These are phyloP conservation scores for Mobula birostris DNA, from an alignment of 2,113 vertebrate species.

Conservation along the genomic window DNA sequence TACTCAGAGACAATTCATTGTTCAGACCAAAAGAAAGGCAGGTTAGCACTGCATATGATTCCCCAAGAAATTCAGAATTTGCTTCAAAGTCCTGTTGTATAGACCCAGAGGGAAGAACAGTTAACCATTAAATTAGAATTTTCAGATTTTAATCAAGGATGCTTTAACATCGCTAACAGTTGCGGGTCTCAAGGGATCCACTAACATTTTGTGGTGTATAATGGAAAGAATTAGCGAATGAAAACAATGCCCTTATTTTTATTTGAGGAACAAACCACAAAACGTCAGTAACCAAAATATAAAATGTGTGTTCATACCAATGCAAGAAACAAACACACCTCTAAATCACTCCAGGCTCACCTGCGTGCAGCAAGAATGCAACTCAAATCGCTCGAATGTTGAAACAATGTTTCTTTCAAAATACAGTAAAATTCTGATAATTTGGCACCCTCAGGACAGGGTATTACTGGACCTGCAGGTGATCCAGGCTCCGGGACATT, in stretches of 20 bases:
- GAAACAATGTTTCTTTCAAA: not conserved
- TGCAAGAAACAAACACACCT: slow-evolving; percentile 9
- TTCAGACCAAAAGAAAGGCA: not conserved
- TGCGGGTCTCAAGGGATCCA: not conserved
- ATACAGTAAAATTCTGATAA: not conserved
- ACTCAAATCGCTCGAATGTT: not conserved
- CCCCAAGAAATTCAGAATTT: not conserved
- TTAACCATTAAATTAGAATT: not conserved
- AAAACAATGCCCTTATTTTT: slow-evolving; percentile 24
- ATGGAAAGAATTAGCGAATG: not conserved
- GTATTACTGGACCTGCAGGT: too few relatives aligned
- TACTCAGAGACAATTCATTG: not conserved
- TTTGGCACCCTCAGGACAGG: too few relatives aligned
- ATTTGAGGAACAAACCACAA: not conserved
- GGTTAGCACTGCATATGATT: not conserved
- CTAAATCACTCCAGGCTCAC: not conserved
- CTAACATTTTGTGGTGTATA: not conserved
- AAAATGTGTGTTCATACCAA: not conserved
- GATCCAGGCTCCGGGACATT: too few relatives aligned
- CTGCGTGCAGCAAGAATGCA: not conserved
- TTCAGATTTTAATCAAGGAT: not conserved
- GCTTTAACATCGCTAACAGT: not conserved
- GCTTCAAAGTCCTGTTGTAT: not conserved
- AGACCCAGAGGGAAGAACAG: not conserved
- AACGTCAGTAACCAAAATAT: not conserved